phyloP scores from a whole-genome alignment of 64 coral and sea anemone genomes.

The Montipora sp. region DNA sequence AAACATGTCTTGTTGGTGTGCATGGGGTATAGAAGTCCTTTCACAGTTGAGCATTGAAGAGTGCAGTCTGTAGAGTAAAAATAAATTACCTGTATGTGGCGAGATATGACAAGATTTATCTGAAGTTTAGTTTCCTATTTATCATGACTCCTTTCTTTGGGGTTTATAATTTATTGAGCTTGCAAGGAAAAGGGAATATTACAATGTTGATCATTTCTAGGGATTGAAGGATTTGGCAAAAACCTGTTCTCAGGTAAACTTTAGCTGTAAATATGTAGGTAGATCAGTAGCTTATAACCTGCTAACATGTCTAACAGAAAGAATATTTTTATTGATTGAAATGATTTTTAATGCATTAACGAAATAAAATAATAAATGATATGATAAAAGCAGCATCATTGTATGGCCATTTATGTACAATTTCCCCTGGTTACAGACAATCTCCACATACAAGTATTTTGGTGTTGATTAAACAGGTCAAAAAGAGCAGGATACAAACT shows the following conservation, averaged over 20 bases:
- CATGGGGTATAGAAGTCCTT: too few relatives aligned
- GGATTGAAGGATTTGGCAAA: background rate
- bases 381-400: background rate
- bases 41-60: too few relatives aligned
- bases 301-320: slow-evolving; percentile 9
- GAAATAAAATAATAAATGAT: background rate
- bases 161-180: background rate
- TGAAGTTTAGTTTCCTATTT: too few relatives aligned
- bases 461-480: too few relatives aligned
- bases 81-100: too few relatives aligned
- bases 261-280: background rate
- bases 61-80: too few relatives aligned
- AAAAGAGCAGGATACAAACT: too few relatives aligned
- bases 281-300: slow-evolving; percentile 4
- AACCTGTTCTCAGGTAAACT: background rate
- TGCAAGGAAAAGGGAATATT: background rate
- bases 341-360: background rate
- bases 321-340: background rate
- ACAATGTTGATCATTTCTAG: background rate
- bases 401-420: background rate
- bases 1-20: too few relatives aligned
- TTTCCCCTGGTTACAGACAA: too few relatives aligned
- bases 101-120: too few relatives aligned
- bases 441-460: too few relatives aligned
- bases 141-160: too few relatives aligned